phyloP scores from a whole-genome alignment of 1,140 invertebrate genomes.

The Scaptomyza graminum region DNA sequence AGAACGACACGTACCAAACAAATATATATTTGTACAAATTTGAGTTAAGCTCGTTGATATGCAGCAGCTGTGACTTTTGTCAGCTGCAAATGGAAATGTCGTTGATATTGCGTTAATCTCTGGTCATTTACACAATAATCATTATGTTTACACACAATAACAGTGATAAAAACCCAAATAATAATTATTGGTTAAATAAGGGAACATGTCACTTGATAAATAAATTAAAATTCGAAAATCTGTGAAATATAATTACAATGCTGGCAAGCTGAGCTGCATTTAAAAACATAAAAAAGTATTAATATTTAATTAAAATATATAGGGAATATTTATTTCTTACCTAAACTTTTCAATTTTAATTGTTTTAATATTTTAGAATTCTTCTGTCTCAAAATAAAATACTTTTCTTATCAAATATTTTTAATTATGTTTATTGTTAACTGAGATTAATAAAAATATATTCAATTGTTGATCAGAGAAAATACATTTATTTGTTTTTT shows the following conservation, averaged over 20 bases:
- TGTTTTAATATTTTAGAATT: too few relatives aligned
- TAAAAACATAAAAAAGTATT: not conserved
- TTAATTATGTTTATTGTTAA: too few relatives aligned
- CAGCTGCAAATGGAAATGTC: slow-evolving; percentile 6
- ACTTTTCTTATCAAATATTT: too few relatives aligned
- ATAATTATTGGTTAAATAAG: slow-evolving; percentile 56
- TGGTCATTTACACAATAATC: slow-evolving; percentile 65
- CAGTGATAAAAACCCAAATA: slow-evolving; percentile 19
- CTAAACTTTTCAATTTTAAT: too few relatives aligned
- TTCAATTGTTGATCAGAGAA: not conserved
- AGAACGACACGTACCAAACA: slow-evolving; percentile 65
- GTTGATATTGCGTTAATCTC: slow-evolving; percentile 52
- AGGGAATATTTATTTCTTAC: too few relatives aligned
- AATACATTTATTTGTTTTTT: too few relatives aligned
- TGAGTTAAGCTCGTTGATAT: slow-evolving; percentile 41
- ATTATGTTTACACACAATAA: slow-evolving; percentile 32
- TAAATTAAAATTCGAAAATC: slow-evolving; percentile 15
- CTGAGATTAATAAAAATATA: slow-evolving; percentile 18
- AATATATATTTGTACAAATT: slow-evolving; percentile 73
- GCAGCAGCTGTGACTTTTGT: slow-evolving; percentile 17
- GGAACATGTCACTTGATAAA: slow-evolving; percentile 24
- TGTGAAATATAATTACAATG: not conserved
- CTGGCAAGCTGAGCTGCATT: slow-evolving; percentile 8
- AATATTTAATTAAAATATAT: too few relatives aligned
- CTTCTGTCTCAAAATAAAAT: too few relatives aligned